Evolutionary conservation across 2,888 invertebrate species (phyloP), one percentile per base, ranked within the genome.

Genomic region (Spialia ferax): DNA sequence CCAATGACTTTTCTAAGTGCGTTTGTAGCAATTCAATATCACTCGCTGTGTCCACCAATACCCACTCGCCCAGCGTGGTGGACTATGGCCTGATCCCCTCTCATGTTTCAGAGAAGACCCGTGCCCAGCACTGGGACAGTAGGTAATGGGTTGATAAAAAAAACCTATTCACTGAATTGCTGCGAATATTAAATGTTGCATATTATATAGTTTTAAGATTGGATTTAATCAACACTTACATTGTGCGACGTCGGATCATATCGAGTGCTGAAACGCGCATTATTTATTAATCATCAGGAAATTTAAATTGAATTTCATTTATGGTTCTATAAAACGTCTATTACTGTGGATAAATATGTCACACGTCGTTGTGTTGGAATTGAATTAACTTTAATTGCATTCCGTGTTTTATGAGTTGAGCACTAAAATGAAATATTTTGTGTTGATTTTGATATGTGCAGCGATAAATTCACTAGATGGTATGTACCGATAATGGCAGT

Each of bases 371-470:
- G 57, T 65, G 65, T 65, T 57, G 65, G 59, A 65, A 59, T 59
- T 65, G 64, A 65, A 65, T 65, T 65, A 59, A 65, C 35, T 67
- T 60, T 68, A 42, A 68, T 60, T 69, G 54, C 65, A 73, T 71
- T 70, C 73, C 66, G 67, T 64, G 68, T 68, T 72, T 70, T 63
- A 69, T 65, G 67, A 68, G 69, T 72, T 71, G 55, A 68, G 63
- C 61, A 62, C 54, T 70, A 71, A 67, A 72, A 78, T 78, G 78
- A 73, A 74, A 71, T 73, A 72, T 71, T 75, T 73, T 56, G 55
- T 77, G 59, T 70, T 78, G 69, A 65, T 73, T 71, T 71, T 74
- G 29, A 69, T 73, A 71, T 75, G 63, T 52, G 70, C 72, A 18
- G 67, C 70, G 50, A 75, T 76, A 68, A 73, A 75, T 71, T 69